phyloP scores from a whole-genome alignment of 1,140 invertebrate genomes.

The Neodiprion fabricii region DNA sequence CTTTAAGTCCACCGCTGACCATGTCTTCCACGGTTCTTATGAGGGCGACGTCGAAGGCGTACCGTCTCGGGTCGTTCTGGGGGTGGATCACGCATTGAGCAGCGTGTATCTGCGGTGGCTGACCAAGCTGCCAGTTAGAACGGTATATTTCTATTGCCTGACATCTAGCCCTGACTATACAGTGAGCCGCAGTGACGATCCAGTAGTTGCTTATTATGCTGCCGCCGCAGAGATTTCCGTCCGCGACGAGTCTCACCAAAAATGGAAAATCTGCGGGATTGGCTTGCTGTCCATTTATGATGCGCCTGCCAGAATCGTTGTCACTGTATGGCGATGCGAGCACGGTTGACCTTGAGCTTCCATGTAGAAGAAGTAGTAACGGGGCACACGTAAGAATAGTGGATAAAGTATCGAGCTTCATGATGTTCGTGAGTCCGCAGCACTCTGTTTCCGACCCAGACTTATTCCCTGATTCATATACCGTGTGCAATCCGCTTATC shows the following conservation, averaged over 20 bases:
- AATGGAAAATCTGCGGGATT: not conserved
- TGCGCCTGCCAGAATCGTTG: not conserved
- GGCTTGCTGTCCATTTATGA: not conserved
- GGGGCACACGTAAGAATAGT: not conserved
- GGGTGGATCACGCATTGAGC: not conserved
- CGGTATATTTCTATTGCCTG: not conserved
- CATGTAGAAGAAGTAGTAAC: not conserved
- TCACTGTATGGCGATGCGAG: not conserved
- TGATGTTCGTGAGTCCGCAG: not conserved
- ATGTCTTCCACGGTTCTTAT: not conserved
- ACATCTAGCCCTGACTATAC: not conserved
- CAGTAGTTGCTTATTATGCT: not conserved
- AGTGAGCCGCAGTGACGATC: not conserved
- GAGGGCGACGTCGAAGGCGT: not conserved
- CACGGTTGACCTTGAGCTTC: not conserved
- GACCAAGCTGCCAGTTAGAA: not conserved
- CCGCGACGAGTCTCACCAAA: not conserved
- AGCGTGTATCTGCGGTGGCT: not conserved
- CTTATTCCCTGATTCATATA: not conserved
- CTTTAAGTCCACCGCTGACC: not conserved
- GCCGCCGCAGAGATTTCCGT: not conserved
- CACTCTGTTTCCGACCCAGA: not conserved
- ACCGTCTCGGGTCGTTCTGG: not conserved
- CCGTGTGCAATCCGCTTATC: not conserved
- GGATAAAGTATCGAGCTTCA: not conserved